Evolutionary conservation across 1,140 invertebrate species (phyloP), one percentile per base, ranked within the genome.

Genomic region (Drosophila burlai): DNA sequence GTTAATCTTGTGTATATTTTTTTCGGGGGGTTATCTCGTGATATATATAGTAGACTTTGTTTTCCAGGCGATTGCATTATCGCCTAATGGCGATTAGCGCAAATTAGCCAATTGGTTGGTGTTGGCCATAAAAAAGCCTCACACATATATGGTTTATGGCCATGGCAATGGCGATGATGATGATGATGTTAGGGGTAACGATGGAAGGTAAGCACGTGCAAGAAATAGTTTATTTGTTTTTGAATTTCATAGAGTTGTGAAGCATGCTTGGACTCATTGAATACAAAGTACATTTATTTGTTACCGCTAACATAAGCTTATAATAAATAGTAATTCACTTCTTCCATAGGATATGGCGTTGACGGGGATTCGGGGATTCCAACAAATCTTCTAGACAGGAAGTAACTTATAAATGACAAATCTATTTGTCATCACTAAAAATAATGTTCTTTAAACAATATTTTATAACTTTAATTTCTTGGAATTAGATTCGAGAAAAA

Each of bases 41-140:
- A 57, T 57, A 40, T 55, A 40, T 55, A 24, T 24, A 24, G 2
- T 24, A 24, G 63, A 82, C 67, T 67, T 74, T 73, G 67, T 38
- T 47, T 55, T 47, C 9, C 16, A 40, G 42, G 11, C 34, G 46
- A 40, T 34, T 45, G 36, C 49, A 26, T 52, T 82, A 82, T 75
- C 83, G 46, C 49, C 61, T 65, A 77, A 63, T 38, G n/a, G 31
- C 40, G 57, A 65, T 81, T 81, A 73, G 50, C 34, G 18, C 45
- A 59, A 80, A 87, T 83, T 83, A 64, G 29, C 34, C 60, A 83
- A 83, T 83, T 69, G 43, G 10, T 24, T 8, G 34, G 57, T 42
- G 40, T 10, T 54, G 57, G 64, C 18, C 64, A 78, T 69, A 78
- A 61, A 69, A n/a, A 57, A 15, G 31, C 31, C 24, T 3, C 21